Base-by-base conservation (phyloP, 2,888 invertebrate genomes). In the Diabrotica balteata region DNA sequence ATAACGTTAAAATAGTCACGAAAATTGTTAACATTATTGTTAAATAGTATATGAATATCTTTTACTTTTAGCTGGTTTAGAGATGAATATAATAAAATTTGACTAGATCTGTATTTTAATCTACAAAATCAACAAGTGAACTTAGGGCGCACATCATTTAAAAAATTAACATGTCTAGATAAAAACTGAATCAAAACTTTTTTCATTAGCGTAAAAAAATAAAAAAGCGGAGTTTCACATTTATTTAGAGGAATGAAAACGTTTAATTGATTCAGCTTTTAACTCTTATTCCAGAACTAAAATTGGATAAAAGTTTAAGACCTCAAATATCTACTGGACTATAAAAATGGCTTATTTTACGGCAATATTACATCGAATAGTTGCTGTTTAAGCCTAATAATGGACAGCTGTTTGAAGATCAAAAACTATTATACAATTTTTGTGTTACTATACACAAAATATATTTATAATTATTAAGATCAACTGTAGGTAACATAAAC, bases 111-210 rank as follows among this genome's bases (percentile, higher is more conserved):
- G 69, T 70, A 68, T 67, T 65, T 71, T 68, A 57, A 67, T 61
- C 66, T 69, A 71, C 67, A 72, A 70, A 69, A 69, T 72, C 68
- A 72, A 72, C 72, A 72, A 71, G 60, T 64, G 66, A 71, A 71
- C 62, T 51, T 63, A 70, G 60, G 65, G 60, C 46, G 62, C 44
- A 67, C 53, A 58, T 32, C 8, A 55, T 44, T 9, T 50, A 59
- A 68, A 17, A 69, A 69, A 66, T 67, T 60, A 68, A 72, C 68
- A 70, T 53, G 62, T 58, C 42, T 63, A 67, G 64, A 51, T 65
- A 63, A 67, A 65, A 65, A 43, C 22, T 58, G 69, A 61, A 68
- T 65, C 72, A 67, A 68, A 49, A 64, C 11, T 49, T 64, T 59
- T 59, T 46, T 55, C 53, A 22, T 59, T 60, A 11, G 68, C 65